Evolutionary conservation across 2,797 vertebrate species (phyloP), one percentile per base, ranked within the genome.

Genomic region (Sardinella longiceps): DNA sequence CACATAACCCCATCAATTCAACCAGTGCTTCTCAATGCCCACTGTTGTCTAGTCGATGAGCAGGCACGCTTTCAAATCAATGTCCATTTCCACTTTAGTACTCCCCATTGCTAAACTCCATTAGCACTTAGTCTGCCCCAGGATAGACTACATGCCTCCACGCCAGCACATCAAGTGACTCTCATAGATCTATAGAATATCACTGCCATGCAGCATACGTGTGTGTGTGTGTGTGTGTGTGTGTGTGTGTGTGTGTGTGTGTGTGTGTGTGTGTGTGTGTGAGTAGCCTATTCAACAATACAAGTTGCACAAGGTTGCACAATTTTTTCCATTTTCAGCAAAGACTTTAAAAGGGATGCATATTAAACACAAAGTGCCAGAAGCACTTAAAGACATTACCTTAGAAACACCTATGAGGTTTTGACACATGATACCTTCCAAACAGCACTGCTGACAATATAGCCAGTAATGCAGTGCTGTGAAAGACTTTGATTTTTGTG

Each of bases 11-110:
- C 77, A 90, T 92, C 91, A 70, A 92, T 94, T 88, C 88, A 89
- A 88, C 89, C 89, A 74, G 30, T 74, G 30, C 66, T 74, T 14
- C 30, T 88, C 86, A 45, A 90, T 28, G 5, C 48, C 83, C 46
- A 81, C 51, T 81, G 56, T 25, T 33, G 77, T 89, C 86, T 80
- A 84, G 90, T 95, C 92, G 83, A 93, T 94, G 86, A 25, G 81
- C 88, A 80, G 88, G 39, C 90, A 83, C 81, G 89, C 90, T 92
- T 80, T 84, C 1, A 14, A 89, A 93, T 96, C 95, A 86, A 95
- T 95, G 88, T 84, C 90, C 92, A 92, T 95, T 95, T 95, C 94
- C 94, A 93, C 87, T 82, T 43, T 85, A 66, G 50, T 33, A 18
- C 48, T 82, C 63, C 86, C 85, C 80, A 82, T 20, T 74, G 66